Conservation (phyloP, 2,113 vertebrate species). For the Cyprinodon variegatus region DNA sequence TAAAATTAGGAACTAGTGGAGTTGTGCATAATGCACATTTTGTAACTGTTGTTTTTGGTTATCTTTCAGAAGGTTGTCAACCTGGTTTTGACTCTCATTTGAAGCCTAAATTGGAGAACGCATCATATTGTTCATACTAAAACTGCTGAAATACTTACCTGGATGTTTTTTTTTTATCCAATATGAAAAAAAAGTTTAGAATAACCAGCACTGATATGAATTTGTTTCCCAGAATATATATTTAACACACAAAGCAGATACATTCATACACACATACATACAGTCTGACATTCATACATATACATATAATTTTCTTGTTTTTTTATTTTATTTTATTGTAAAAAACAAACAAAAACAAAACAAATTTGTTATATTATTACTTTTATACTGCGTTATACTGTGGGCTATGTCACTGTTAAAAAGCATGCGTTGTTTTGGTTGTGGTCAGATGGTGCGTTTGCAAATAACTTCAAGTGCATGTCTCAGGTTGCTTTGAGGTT, state of each 20-base stretch:
- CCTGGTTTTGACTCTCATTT: no score
- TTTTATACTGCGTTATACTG: conserved; percentile 74
- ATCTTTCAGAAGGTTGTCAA: no score
- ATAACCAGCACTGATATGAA: conserved; percentile 44
- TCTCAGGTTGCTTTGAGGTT: background rate
- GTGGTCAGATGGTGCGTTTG: conserved; percentile 47
- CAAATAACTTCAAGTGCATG: conserved; percentile 36
- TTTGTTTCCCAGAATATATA: conserved; percentile 72
- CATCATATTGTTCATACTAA: no score
- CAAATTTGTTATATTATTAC: conserved; percentile 73
- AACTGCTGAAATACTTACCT: no score
- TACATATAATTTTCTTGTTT: conserved; percentile 63
- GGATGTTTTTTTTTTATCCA: background rate
- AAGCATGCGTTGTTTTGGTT: conserved; percentile 80
- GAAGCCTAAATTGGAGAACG: no score
- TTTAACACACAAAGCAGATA: conserved; percentile 72
- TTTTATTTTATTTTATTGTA: conserved; percentile 73
- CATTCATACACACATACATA: conserved; percentile 69
- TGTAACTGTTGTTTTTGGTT: no score
- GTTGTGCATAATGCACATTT: no score
- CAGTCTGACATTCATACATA: conserved; percentile 74
- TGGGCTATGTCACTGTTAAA: conserved; percentile 72
- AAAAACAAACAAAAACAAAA: conserved; percentile 50
- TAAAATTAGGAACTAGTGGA: no score
- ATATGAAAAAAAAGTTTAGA: background rate